Conservation (phyloP, 1,140 invertebrate species). For the Xylocopa sonorina region DNA sequence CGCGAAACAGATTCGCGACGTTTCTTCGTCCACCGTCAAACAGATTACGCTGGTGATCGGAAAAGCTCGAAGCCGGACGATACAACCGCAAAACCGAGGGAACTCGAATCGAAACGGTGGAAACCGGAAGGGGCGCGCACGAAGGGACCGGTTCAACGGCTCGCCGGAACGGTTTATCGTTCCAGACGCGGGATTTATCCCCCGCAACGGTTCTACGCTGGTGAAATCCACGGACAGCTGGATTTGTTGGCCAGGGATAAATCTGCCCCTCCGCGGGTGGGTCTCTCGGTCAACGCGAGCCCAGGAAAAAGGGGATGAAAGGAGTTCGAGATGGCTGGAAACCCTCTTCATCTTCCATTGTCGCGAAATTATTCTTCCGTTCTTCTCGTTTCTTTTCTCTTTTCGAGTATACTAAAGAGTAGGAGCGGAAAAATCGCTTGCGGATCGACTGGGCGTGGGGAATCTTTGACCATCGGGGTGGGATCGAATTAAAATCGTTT, state of each 20-base stretch:
- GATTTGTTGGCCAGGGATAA: slow-evolving; percentile 70
- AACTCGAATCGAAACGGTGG: slow-evolving; percentile 46
- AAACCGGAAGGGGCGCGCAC: slow-evolving; percentile 31
- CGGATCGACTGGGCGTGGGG: background rate
- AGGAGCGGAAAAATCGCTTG: background rate
- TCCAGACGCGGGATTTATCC: slow-evolving; percentile 61
- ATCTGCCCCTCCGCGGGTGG: slow-evolving; percentile 52
- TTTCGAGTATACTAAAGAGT: background rate
- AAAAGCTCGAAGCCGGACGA: background rate
- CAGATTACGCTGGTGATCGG: background rate
- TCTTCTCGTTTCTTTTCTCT: background rate
- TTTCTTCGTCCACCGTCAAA: background rate
- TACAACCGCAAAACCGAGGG: background rate
- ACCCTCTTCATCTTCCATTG: background rate
- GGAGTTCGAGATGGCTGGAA: background rate
- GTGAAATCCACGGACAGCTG: slow-evolving; percentile 69
- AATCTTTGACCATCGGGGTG: background rate
- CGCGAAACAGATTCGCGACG: too few relatives aligned
- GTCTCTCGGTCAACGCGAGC: background rate
- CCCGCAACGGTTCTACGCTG: slow-evolving; percentile 46
- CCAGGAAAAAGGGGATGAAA: background rate
- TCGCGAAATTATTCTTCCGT: background rate
- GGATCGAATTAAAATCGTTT: too few relatives aligned
- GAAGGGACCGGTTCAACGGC: background rate
- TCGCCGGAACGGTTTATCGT: slow-evolving; percentile 55